Evolutionary conservation across 2,113 vertebrate species (phyloP).

Genomic region (Nettapus auritus): DNA sequence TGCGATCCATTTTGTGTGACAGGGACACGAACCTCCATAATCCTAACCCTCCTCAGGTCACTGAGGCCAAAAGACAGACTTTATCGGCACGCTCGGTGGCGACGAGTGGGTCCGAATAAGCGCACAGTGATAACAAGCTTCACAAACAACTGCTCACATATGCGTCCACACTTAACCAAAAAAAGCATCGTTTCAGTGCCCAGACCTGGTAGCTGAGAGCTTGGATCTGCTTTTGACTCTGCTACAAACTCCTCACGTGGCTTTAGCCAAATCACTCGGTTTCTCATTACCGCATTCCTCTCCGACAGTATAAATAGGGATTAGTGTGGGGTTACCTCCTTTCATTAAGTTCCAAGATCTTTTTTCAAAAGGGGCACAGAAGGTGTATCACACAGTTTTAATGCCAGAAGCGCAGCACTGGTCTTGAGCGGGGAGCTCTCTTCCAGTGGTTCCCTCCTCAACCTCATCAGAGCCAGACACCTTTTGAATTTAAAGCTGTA

Average conservation of each 20-base stretch:
- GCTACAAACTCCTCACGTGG: neutral
- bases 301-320: neutral
- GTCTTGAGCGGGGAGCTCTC: neutral
- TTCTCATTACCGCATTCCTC: constrained; percentile 13
- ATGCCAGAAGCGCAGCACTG: neutral
- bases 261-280: neutral
- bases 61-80: neutral
- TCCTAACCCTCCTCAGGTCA: neutral
- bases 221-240: neutral
- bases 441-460: neutral
- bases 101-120: rapidly evolving
- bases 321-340: neutral
- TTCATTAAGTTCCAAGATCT: neutral
- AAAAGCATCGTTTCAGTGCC: neutral
- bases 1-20: neutral
- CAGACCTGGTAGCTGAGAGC: neutral
- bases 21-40: neutral
- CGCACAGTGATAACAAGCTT: neutral
- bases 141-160: neutral
- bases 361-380: neutral
- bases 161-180: neutral
- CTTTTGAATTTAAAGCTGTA: neutral
- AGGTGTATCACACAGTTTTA: neutral
- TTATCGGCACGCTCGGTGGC: neutral
- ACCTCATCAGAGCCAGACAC: neutral